Base-by-base conservation (phyloP, 2,797 vertebrate species). In the Ciconia nigra region DNA sequence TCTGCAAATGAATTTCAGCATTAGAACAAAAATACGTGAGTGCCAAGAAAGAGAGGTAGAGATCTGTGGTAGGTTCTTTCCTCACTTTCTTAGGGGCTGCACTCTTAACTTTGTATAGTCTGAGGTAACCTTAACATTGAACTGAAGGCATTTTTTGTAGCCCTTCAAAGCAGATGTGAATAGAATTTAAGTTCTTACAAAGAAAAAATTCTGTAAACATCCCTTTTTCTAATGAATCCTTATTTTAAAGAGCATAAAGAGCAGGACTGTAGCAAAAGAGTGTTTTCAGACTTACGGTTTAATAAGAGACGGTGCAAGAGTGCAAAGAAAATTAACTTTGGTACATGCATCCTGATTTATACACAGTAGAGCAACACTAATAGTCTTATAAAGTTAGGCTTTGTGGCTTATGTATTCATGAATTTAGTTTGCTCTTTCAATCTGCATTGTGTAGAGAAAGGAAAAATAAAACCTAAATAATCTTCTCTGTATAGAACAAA, bases 401-500 rank as follows among this genome's bases (percentile, higher is more conserved):
- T 90, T 65, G 83, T 28, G 88, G 62, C 47, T 95, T 95, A 86
- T 44, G 26, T 70, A 93, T 96, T 93, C 54, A 92, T 87, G n/a
- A 95, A 62, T 57, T 87, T 54, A 58, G 26, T 85, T 79, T 67
- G 8, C 4, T 76, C 39, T 94, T 97, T 94, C 83, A 92, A 67
- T 73, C 41, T 78, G 42, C 44, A 51, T 89, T 95, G 61, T 83
- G 62, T 72, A 86, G 21, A 71, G 52, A 66, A 63, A 61, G 63
- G 7, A 5, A 16, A 65, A 76, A n/a, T n/a, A 83, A 73, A 49
- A 19, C 0, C 10, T 62, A 51, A 96, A 85, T 77, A 44, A 93
- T 96, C 71, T 95, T 92, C 81, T 82, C 41, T 95, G 37, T 80
- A 92, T 61, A 81, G 42, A 44, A 66, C 26, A 97, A 96, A 97